Evolutionary conservation across 2,113 vertebrate genomes (phyloP).

Genomic region (Pedionomus torquatus): DNA sequence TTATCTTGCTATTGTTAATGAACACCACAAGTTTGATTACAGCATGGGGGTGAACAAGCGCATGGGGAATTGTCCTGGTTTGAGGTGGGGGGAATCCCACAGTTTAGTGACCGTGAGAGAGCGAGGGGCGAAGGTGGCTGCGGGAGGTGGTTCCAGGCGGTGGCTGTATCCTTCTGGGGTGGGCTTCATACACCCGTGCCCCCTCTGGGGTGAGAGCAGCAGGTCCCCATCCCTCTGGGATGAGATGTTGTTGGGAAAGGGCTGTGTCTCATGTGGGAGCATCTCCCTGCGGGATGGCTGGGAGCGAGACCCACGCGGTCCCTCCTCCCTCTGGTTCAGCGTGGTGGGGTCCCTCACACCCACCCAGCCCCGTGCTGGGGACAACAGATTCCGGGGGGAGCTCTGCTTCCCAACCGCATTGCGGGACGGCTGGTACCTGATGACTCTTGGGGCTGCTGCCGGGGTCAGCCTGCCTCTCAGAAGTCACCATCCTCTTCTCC

Average conservation of each 20-base stretch:
- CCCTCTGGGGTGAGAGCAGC: neutral
- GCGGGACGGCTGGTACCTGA: slow-evolving; percentile 60
- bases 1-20: neutral
- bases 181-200: rapidly evolving
- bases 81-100: no score
- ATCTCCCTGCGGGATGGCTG: neutral
- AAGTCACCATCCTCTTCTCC: slow-evolving; percentile 66
- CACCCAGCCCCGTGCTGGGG: slow-evolving; percentile 17
- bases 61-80: neutral
- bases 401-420: slow-evolving; percentile 72
- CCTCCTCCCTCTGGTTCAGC: neutral
- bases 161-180: neutral
- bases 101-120: neutral
- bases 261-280: neutral
- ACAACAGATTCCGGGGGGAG: slow-evolving; percentile 71
- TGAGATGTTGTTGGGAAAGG: neutral
- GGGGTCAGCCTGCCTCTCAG: neutral
- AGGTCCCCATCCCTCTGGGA: neutral
- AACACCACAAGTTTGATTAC: neutral
- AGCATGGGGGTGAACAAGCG: neutral
- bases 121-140: neutral
- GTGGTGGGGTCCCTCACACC: slow-evolving; percentile 12
- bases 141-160: neutral
- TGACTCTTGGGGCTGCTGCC: slow-evolving; percentile 26
- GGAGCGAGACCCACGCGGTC: rapidly evolving